A percentile compares a stretch with the other conserved stretches of the same genome.
These are phyloP conservation scores for Callyntrura sp. DNA, from an alignment of 2,888 invertebrate species.

Conservation along the genomic window DNA sequence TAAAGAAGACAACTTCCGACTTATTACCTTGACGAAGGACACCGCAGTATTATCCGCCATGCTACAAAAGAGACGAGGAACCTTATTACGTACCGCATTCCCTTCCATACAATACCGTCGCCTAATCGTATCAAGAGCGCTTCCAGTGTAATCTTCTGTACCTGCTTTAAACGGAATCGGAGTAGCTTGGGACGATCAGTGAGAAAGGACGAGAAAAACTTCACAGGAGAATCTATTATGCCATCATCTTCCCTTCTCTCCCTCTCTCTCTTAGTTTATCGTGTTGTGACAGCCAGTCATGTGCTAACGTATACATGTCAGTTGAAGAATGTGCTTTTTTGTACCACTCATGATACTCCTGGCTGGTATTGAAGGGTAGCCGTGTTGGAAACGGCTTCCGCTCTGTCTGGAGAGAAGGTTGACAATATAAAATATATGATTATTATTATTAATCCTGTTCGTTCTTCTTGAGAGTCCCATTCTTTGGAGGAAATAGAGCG, in stretches of 20 bases:
- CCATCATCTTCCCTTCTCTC: background rate
- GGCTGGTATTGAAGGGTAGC: background rate
- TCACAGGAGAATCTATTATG: slow-evolving; percentile 51
- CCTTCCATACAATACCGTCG: background rate
- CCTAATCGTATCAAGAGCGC: background rate
- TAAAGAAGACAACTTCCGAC: slow-evolving; percentile 29
- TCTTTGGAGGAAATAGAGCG: slow-evolving; percentile 77
- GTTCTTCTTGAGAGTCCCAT: slow-evolving; percentile 1
- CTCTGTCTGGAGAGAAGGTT: background rate
- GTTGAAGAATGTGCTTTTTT: background rate
- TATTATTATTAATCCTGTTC: slow-evolving; percentile 68
- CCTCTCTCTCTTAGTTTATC: slow-evolving; percentile 10
- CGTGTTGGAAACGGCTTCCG: background rate
- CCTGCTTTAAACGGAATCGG: background rate
- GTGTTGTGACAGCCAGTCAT: slow-evolving; percentile 74
- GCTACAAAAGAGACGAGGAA: background rate
- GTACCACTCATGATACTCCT: background rate
- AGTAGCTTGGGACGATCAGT: background rate
- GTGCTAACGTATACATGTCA: slow-evolving; percentile 38
- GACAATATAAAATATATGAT: slow-evolving; percentile 12
- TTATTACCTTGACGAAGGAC: background rate
- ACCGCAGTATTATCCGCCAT: background rate
- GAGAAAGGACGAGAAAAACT: slow-evolving; percentile 29
- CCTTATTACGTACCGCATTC: background rate
- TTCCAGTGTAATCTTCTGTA: background rate